Base-by-base conservation (phyloP, 2,888 invertebrate species). In the Campoplex capitator region DNA sequence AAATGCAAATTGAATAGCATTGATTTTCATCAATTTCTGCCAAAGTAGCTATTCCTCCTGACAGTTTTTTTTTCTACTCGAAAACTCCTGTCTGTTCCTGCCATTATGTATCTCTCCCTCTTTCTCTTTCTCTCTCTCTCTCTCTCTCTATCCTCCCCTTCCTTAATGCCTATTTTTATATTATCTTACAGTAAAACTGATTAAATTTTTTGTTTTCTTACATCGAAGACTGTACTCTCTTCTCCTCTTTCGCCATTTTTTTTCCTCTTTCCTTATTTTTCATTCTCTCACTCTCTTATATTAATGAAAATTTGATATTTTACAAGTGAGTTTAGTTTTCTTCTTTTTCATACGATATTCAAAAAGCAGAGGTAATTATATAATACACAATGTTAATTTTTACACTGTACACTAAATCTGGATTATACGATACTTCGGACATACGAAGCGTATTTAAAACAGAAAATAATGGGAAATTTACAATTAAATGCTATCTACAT, bases 11-110 rank as follows among this genome's bases (percentile, higher is more conserved):
- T 32, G 1, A 16, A 32, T 62, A 32, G 2, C 32, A 62, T 62
- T 7, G 13, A 62, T 32, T 62, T 62, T 62, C 62, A 28, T 93
- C 92, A 93, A 93, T 93, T 90, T 93, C 93, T 93, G 93, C 92
- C 93, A 92, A 93, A 93, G 93, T 93, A 93, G 93, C 88, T 91
- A 90, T 89, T 90, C 91, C 91, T 92, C 90, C 85, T 88, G 91
- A 91, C 91, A 91, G 89, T 86, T 32, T 87, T 23, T 23, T 23
- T 62, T 91, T 88, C 88, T 88, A 35, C 11, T 32, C 83, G 75
- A 83, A 38, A 89, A 88, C 90, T 62, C 4, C 91, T 91, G 91
- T 89, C 89, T 86, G 77, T 83, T 88, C 91, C 92, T 91, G 90
- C 89, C 91, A 90, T 90, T 90, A 90, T 91, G 84, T 89, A 77